phyloP scores from a whole-genome alignment of 2,888 invertebrate species.

The Ernsta delagoae region DNA sequence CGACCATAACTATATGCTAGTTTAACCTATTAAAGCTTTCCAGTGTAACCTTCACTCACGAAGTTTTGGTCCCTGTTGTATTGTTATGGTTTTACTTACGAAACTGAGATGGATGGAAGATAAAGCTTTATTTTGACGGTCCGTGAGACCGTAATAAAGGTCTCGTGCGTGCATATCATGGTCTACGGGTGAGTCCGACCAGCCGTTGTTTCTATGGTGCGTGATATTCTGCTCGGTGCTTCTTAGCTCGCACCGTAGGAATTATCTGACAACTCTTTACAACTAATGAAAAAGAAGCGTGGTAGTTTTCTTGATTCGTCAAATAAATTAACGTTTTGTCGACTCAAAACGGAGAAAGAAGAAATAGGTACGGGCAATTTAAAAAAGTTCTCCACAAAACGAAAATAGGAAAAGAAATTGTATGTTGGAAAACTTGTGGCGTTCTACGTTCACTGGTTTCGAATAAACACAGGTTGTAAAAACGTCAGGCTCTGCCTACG shows the following conservation, averaged over 20 bases:
- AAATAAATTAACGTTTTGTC: neutral
- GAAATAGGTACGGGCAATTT: neutral
- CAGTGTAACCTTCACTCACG: neutral
- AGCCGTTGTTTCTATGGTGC: too few species aligned
- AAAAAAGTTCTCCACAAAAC: neutral
- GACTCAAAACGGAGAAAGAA: neutral
- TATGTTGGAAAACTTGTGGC: slow-evolving; percentile 1
- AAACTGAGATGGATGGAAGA: too few species aligned
- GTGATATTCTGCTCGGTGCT: too few species aligned
- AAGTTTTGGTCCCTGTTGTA: neutral
- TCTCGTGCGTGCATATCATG: too few species aligned
- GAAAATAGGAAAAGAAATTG: slow-evolving; percentile 3
- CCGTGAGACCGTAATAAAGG: too few species aligned
- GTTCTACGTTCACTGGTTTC: slow-evolving; percentile 21
- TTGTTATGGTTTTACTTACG: neutral
- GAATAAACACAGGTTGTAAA: slow-evolving; percentile 35
- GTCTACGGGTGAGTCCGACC: too few species aligned
- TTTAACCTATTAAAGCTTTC: neutral
- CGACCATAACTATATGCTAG: neutral
- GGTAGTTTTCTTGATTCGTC: too few species aligned
- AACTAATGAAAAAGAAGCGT: too few species aligned
- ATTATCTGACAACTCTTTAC: too few species aligned
- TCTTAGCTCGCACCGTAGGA: too few species aligned
- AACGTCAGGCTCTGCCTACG: slow-evolving; percentile 30
- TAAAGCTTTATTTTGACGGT: too few species aligned